Evolutionary conservation across 2,888 invertebrate species (phyloP).

Genomic region (Synergus itoensis): DNA sequence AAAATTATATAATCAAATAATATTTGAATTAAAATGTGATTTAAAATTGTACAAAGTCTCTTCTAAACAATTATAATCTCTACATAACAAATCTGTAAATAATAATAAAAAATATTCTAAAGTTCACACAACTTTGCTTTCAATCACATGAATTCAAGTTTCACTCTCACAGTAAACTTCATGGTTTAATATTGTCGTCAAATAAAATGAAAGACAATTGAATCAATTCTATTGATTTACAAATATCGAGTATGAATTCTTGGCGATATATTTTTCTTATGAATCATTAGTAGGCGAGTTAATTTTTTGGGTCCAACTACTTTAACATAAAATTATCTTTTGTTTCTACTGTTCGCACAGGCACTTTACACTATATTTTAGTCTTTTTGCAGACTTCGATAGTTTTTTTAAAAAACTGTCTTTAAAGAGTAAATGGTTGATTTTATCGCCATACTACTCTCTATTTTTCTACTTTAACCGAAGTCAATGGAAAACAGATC

Average conservation of each 20-base stretch:
- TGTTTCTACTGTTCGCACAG: slow-evolving; percentile 20
- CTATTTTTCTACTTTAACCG: slow-evolving; percentile 41
- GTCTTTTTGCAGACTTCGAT: slow-evolving; percentile 1
- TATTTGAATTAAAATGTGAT: neutral
- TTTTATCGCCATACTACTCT: slow-evolving; percentile 32
- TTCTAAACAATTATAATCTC: neutral
- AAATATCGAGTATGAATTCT: no score
- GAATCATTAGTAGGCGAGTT: neutral
- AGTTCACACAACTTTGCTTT: slow-evolving; percentile 1
- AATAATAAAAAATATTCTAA: neutral
- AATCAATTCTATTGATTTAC: neutral
- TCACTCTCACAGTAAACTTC: neutral
- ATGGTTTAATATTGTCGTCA: neutral
- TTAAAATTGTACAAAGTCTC: neutral
- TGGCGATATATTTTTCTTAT: neutral
- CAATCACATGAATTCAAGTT: slow-evolving; percentile 1
- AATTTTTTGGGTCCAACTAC: neutral
- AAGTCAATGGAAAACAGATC: slow-evolving; percentile 43
- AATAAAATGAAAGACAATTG: no score
- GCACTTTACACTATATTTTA: slow-evolving; percentile 29
- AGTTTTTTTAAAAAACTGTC: slow-evolving; percentile 25
- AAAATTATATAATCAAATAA: neutral
- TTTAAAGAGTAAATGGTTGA: slow-evolving; percentile 27
- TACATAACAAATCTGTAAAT: neutral
- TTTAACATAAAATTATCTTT: slow-evolving; percentile 11